Evolutionary conservation across 2,888 invertebrate species (phyloP).

Genomic region (Amphipyra tragopoginis): DNA sequence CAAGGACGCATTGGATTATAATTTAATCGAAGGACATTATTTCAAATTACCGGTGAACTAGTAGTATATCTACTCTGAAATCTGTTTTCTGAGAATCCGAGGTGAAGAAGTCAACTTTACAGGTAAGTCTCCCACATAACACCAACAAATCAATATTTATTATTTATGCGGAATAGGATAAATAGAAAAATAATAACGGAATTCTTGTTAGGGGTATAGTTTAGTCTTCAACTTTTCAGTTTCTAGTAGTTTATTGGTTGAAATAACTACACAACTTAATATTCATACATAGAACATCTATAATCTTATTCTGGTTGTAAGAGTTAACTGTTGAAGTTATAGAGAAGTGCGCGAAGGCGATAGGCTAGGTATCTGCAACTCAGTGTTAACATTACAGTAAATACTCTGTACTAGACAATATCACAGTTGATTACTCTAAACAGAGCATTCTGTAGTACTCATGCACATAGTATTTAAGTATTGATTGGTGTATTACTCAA

Average conservation of each 20-base stretch:
- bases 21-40: slow-evolving; percentile 42
- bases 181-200: slow-evolving; percentile 2
- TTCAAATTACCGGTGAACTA: slow-evolving; percentile 31
- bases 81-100: slow-evolving; percentile 18
- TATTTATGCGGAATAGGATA: slow-evolving; percentile 18
- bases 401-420: slow-evolving; percentile 5
- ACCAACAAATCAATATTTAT: slow-evolving; percentile 40
- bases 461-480: not conserved
- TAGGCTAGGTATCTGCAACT: not conserved
- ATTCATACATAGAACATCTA: not conserved
- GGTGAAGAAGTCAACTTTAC: slow-evolving; percentile 29
- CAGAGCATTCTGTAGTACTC: not conserved
- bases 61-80: slow-evolving; percentile 14
- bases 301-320: too few species aligned
- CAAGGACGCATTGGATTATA: slow-evolving; percentile 50
- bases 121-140: slow-evolving; percentile 42
- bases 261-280: not conserved
- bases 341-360: too few species aligned
- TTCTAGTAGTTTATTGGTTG: not conserved
- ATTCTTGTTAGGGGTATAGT: not conserved
- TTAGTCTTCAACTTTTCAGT: not conserved
- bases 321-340: too few species aligned
- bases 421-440: slow-evolving; percentile 2
- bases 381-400: slow-evolving; percentile 12
- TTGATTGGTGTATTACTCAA: slow-evolving; percentile 15